phyloP scores from a whole-genome alignment of 2,113 vertebrate genomes.

The Syngnathus typhle region DNA sequence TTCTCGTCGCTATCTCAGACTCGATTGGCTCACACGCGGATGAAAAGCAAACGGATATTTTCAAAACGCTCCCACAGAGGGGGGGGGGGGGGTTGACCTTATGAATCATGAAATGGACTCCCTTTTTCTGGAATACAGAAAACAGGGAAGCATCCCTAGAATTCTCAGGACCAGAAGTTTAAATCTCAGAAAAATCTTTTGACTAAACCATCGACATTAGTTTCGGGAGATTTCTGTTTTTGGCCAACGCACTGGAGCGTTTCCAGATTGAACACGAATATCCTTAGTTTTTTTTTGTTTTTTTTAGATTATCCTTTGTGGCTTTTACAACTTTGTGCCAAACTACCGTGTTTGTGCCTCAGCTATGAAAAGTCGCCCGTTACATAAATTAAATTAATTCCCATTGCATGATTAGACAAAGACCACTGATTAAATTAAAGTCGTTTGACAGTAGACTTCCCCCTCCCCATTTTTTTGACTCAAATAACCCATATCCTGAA shows the following conservation, averaged over 20 bases:
- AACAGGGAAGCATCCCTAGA: neutral
- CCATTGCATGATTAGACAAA: neutral
- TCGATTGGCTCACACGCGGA: neutral
- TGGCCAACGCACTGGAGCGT: neutral
- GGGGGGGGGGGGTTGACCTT: neutral
- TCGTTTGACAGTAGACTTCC: conserved; percentile 18
- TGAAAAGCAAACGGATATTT: neutral
- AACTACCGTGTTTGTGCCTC: neutral
- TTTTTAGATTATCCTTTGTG: neutral
- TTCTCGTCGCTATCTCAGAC: neutral
- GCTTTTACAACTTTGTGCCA: too few relatives aligned
- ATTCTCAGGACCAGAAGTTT: too few relatives aligned
- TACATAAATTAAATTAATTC: neutral
- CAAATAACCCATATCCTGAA: conserved; percentile 50
- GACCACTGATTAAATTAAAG: conserved; percentile 29
- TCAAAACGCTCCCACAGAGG: neutral
- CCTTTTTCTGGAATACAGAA: neutral
- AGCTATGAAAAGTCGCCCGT: neutral
- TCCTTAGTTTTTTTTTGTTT: neutral
- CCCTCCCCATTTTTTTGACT: neutral
- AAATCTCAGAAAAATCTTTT: too few relatives aligned
- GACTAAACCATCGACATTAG: too few relatives aligned
- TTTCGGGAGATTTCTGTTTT: neutral
- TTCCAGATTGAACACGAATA: neutral
- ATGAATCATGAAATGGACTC: too few relatives aligned